These are phyloP conservation scores for Spea hammondii DNA, from an alignment of 2,797 vertebrate species.

Conservation along the genomic window DNA sequence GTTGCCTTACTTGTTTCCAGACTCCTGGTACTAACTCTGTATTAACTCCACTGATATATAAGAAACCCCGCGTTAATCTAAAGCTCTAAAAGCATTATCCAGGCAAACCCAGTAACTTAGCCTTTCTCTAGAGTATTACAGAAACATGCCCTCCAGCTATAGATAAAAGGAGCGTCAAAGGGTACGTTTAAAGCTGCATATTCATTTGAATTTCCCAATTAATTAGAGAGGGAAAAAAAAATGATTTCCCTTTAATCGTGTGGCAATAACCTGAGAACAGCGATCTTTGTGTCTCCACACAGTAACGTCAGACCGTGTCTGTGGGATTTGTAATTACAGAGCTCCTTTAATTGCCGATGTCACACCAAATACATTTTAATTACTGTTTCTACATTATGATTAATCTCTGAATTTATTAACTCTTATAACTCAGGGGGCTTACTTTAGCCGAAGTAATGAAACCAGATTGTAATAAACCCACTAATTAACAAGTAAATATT, in stretches of 20 bases:
- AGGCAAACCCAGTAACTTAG: too few relatives aligned
- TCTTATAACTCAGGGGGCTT: conserved; percentile 53
- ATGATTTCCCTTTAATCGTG: conserved; percentile 6
- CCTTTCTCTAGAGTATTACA: background rate
- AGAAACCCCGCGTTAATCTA: too few relatives aligned
- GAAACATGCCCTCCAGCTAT: conserved; percentile 1
- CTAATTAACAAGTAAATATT: conserved; percentile 62
- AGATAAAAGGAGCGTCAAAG: conserved; percentile 4
- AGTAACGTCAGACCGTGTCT: conserved; percentile 10
- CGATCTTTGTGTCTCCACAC: conserved; percentile 11
- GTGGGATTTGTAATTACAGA: conserved; percentile 44
- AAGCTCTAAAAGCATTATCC: too few relatives aligned
- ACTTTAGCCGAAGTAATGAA: conserved; percentile 60
- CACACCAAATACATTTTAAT: conserved; percentile 64
- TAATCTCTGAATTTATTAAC: conserved; percentile 61
- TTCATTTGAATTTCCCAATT: conserved; percentile 20
- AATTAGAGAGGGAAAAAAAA: conserved; percentile 3
- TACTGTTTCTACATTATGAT: conserved; percentile 64
- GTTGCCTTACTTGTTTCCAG: too few relatives aligned
- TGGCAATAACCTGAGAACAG: conserved; percentile 7
- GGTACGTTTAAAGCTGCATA: conserved; percentile 3
- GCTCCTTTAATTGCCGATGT: conserved; percentile 60
- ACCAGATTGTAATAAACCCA: conserved; percentile 60
- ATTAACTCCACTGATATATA: too few relatives aligned
- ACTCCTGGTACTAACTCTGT: too few relatives aligned